phyloP scores from a whole-genome alignment of 92 coral and sea anemone genomes.

The Montipora capitata region DNA sequence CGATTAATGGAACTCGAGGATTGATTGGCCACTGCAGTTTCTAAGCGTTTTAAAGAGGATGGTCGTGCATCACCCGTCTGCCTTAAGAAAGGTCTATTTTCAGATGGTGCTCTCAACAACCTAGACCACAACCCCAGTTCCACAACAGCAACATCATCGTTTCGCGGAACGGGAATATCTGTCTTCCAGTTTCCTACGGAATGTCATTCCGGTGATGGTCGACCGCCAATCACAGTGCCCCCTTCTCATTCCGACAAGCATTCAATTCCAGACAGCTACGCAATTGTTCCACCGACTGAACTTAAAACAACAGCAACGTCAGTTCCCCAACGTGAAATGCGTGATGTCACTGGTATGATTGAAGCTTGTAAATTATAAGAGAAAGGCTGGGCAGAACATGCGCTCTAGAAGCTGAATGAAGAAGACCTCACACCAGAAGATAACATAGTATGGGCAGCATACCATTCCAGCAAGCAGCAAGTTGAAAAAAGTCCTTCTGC shows the following conservation, averaged over 20 bases:
- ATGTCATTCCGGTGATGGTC: too few species aligned
- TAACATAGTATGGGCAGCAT: slow-evolving; percentile 30
- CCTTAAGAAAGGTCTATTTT: slow-evolving; percentile 56
- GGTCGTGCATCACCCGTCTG: slow-evolving; percentile 43
- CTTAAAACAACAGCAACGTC: slow-evolving; percentile 42
- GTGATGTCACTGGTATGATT: not conserved
- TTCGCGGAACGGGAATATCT: slow-evolving; percentile 24
- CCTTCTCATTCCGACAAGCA: slow-evolving; percentile 47
- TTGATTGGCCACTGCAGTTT: slow-evolving; percentile 52
- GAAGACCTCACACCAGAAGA: not conserved
- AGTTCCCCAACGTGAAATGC: slow-evolving; percentile 40
- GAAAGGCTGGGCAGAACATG: slow-evolving; percentile 47
- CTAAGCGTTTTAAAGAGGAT: slow-evolving; percentile 52
- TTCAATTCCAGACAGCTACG: slow-evolving; percentile 57
- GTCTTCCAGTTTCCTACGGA: not conserved
- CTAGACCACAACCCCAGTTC: slow-evolving; percentile 77
- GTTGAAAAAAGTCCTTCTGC: slow-evolving; percentile 6
- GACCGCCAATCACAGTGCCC: slow-evolving; percentile 37
- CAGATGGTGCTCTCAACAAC: slow-evolving; percentile 70
- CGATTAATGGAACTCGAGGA: slow-evolving; percentile 57
- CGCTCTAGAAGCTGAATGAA: slow-evolving; percentile 8
- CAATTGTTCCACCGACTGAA: slow-evolving; percentile 51
- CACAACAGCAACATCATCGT: slow-evolving; percentile 48
- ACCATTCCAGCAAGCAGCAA: slow-evolving; percentile 13
- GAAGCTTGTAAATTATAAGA: slow-evolving; percentile 33